Conservation (phyloP, 2,888 invertebrate species). For the Sinodicranocentrus sp. region DNA sequence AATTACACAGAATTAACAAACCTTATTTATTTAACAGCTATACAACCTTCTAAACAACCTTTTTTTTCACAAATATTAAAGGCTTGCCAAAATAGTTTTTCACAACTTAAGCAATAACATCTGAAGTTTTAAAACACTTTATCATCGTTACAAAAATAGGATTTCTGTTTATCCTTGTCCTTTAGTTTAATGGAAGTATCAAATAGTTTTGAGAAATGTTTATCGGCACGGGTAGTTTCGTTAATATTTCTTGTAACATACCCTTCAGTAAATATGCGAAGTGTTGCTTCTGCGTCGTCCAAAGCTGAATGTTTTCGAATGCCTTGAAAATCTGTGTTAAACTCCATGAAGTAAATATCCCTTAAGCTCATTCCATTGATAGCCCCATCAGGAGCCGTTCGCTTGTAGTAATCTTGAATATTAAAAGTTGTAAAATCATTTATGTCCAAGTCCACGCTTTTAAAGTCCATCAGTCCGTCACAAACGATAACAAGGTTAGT, state of each 20-base stretch:
- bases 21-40: too few relatives aligned
- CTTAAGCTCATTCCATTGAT: background rate
- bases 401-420: background rate
- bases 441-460: background rate
- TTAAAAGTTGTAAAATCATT: background rate
- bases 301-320: background rate
- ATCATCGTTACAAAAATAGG: too few relatives aligned
- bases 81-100: too few relatives aligned
- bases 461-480: background rate
- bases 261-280: background rate
- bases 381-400: background rate
- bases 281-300: conserved; percentile 13
- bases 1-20: too few relatives aligned
- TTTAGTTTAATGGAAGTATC: too few relatives aligned
- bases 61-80: too few relatives aligned
- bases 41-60: too few relatives aligned
- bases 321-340: conserved; percentile 15
- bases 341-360: conserved; percentile 19
- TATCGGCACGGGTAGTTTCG: too few relatives aligned
- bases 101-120: too few relatives aligned
- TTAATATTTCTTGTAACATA: background rate
- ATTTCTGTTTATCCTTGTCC: too few relatives aligned
- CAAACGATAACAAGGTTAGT: background rate
- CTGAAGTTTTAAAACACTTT: too few relatives aligned
- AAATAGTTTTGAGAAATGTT: too few relatives aligned